phyloP scores from a whole-genome alignment of 2,888 invertebrate genomes.

The Caenorhabditis plicata region DNA sequence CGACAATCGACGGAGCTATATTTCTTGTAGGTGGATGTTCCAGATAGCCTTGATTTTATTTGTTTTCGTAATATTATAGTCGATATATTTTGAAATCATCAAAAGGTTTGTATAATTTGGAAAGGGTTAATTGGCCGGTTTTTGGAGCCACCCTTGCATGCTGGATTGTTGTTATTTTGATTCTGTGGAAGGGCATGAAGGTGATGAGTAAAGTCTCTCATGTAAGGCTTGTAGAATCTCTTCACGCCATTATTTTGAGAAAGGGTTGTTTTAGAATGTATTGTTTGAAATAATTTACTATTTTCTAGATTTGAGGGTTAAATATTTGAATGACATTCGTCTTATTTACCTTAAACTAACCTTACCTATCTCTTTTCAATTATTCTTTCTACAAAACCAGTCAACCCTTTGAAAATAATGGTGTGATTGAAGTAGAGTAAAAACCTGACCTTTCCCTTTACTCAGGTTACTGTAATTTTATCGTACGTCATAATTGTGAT shows the following conservation, averaged over 20 bases:
- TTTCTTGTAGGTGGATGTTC: slow-evolving; percentile 10
- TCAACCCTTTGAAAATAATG: background rate
- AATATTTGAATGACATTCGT: too few species aligned
- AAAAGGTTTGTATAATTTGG: slow-evolving; percentile 35
- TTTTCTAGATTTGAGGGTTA: too few species aligned
- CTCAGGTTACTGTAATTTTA: slow-evolving; percentile 27
- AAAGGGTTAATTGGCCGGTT: slow-evolving; percentile 47
- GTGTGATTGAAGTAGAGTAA: too few species aligned
- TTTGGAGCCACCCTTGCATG: slow-evolving; percentile 16
- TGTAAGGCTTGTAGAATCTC: slow-evolving; percentile 8
- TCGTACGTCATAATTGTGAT: slow-evolving; percentile 24
- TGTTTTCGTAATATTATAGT: slow-evolving; percentile 22
- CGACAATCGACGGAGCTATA: slow-evolving; percentile 32
- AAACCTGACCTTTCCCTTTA: background rate
- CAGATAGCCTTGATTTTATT: background rate
- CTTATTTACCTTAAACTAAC: too few species aligned
- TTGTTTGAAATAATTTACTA: too few species aligned
- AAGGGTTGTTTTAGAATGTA: too few species aligned
- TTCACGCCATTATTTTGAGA: too few species aligned
- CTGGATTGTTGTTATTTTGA: slow-evolving; percentile 48
- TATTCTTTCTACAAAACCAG: too few species aligned
- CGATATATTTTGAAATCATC: slow-evolving; percentile 44
- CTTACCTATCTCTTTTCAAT: too few species aligned
- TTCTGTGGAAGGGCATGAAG: slow-evolving; percentile 55
- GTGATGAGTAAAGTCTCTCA: slow-evolving; percentile 38